Base-by-base conservation (phyloP, 2,888 invertebrate species). In the Agriotes lineatus region DNA sequence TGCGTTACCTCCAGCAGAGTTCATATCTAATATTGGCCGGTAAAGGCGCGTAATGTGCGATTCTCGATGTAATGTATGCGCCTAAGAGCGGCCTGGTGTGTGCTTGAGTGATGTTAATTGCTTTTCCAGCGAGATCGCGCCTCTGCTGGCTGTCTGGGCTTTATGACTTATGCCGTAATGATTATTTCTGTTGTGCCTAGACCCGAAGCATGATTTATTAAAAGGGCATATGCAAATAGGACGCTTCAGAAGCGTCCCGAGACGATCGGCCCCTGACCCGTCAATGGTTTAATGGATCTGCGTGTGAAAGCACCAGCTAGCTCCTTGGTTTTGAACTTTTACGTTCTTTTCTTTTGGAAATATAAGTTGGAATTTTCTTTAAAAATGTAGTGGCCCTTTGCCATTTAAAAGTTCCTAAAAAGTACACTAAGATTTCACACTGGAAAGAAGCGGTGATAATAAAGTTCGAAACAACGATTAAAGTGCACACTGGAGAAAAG, bases 81-180 rank as follows among this genome's bases (percentile, higher is more conserved):
- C 76, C 77, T 77, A 76, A 75, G 75, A 78, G 73, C 76, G 71
- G 71, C 79, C 76, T 76, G 79, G 79, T 78, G 79, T 76, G 78
- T 76, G 71, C 76, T 78, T 78, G 80, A 80, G 76, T 80, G 80
- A 80, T 80, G 80, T 80, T 80, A 80, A 80, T 80, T 80, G 79
- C 76, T 75, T 80, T 80, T 78, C 73, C 77, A 75, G 79, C 79
- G 72, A 77, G 77, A 71, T 78, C 77, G 77, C 77, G 75, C 76
- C 76, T 77, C 76, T 72, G 71, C 75, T 72, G 72, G 35, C 75
- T 76, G 74, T 74, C 74, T 71, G 60, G 74, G 75, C 75, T 77
- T 78, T 77, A 76, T 73, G 71, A 74, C 48, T 62, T 62, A 67
- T 61, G 35, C 44, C 12, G 52, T 61, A 67, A 67, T 54, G 56